Evolutionary conservation across 1,140 invertebrate genomes (phyloP).

Genomic region (Drosophila funebris): DNA sequence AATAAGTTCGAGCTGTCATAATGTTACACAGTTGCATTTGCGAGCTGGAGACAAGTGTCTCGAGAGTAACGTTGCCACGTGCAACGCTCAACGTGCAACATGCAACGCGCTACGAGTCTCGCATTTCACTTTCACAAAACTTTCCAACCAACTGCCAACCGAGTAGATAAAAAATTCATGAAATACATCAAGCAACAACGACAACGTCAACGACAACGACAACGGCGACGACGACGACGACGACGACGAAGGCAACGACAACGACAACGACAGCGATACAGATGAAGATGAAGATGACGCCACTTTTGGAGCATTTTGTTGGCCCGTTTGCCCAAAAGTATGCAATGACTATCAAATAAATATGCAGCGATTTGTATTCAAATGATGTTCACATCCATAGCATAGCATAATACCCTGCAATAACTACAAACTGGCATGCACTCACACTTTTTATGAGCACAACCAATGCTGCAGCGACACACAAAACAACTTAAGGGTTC

Average conservation of each 20-base stretch:
- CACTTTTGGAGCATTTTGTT: constrained; percentile 22
- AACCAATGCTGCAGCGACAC: too few relatives aligned
- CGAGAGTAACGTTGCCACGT: constrained; percentile 1
- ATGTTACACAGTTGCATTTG: constrained; percentile 35
- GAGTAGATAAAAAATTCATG: constrained; percentile 74
- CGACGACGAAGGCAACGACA: neutral
- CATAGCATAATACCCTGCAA: constrained; percentile 8
- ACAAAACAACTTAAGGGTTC: neutral
- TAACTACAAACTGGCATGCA: neutral
- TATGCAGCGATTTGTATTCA: constrained; percentile 64
- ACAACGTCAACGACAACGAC: constrained; percentile 10
- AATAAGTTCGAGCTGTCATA: constrained; percentile 48
- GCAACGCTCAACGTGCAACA: constrained; percentile 4
- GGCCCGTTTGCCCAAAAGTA: constrained; percentile 11
- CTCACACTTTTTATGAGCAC: neutral
- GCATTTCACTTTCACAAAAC: constrained; percentile 72
- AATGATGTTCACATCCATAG: constrained; percentile 42
- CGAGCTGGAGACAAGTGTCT: constrained; percentile 15
- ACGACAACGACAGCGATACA: neutral
- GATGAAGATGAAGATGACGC: constrained; percentile 25
- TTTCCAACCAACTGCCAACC: constrained; percentile 55
- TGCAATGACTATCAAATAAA: constrained; percentile 39
- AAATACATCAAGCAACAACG: constrained; percentile 45
- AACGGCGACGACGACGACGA: neutral
- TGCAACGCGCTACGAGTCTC: constrained; percentile 45